Evolutionary conservation across 1,140 invertebrate genomes (phyloP), one percentile per base, ranked within the genome.

Genomic region (Phymorhynchus buccinoides): DNA sequence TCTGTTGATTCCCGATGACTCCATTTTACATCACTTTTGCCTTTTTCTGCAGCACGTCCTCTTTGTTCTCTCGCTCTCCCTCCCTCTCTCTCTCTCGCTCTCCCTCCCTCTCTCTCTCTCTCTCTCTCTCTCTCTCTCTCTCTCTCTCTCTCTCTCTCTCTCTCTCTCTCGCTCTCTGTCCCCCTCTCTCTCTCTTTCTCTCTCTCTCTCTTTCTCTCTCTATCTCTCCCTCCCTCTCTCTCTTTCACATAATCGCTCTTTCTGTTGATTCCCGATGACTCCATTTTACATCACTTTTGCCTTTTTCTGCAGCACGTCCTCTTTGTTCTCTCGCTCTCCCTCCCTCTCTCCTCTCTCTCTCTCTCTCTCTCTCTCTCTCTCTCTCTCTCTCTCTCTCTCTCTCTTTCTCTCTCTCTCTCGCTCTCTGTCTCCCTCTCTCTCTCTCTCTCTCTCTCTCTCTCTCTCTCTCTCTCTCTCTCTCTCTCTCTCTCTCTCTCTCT

Each of bases 131-230:
- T 9, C 3, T 79, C 77, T 52, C 48, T 52, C 22, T 52, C 48
- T 2, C 0, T 52, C 48, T 2, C 22, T 52, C 35, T 37, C 83
- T 84, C 39, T 84, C 83, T 78, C 56, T 78, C 32, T 78, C 37
- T n/a, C 79, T 84, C 22, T 52, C 2, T n/a, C n/a, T n/a, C n/a
- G n/a, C n/a, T n/a, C n/a, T n/a, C n/a, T n/a, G n/a, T n/a, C 9
- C 16, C 14, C 68, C 73, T 75, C 83, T 75, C 77, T 77, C 77
- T 77, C 18, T 30, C 52, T 27, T 56, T 48, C 1, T 22, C n/a
- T 37, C 48, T 44, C 18, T 81, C 12, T 48, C 48, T 32, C 41
- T 39, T 18, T 9, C n/a, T n/a, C n/a, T n/a, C n/a, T n/a, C n/a
- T n/a, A n/a, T n/a, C n/a, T n/a, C n/a, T n/a, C 39, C 73, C 32